These are phyloP conservation scores for Alaudala cheleensis DNA, from an alignment of 2,113 vertebrate genomes.

Conservation along the genomic window DNA sequence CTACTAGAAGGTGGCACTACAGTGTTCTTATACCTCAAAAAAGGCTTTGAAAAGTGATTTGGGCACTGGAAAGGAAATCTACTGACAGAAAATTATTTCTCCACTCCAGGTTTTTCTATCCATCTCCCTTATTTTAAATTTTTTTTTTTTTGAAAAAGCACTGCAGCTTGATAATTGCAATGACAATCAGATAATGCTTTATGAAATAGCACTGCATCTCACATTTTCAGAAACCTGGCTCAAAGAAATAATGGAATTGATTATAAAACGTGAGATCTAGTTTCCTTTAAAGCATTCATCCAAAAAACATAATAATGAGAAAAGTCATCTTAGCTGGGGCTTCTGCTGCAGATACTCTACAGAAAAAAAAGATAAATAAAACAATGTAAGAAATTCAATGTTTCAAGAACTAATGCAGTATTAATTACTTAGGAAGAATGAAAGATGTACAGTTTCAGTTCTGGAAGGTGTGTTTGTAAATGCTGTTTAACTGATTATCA, in stretches of 20 bases:
- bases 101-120: not conserved
- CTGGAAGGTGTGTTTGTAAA: not conserved
- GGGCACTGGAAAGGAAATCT: not conserved
- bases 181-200: not conserved
- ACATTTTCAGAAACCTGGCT: not conserved
- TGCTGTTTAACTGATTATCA: not conserved
- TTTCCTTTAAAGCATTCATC: not conserved
- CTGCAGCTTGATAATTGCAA: not conserved
- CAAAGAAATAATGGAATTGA: rapidly evolving
- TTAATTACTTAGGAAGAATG: not conserved
- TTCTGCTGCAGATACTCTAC: not conserved
- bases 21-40: not conserved
- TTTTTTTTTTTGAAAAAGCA: not conserved
- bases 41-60: not conserved
- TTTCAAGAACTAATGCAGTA: not conserved
- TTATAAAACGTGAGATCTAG: not conserved
- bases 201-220: not conserved
- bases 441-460: not conserved
- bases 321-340: not conserved
- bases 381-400: not conserved
- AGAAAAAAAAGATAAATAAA: not conserved
- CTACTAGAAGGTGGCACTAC: not conserved
- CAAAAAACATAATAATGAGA: not conserved
- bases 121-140: not conserved
- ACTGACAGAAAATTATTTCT: not conserved